Base-by-base conservation (phyloP, 2,888 invertebrate species). In the Amaurobius ferox region DNA sequence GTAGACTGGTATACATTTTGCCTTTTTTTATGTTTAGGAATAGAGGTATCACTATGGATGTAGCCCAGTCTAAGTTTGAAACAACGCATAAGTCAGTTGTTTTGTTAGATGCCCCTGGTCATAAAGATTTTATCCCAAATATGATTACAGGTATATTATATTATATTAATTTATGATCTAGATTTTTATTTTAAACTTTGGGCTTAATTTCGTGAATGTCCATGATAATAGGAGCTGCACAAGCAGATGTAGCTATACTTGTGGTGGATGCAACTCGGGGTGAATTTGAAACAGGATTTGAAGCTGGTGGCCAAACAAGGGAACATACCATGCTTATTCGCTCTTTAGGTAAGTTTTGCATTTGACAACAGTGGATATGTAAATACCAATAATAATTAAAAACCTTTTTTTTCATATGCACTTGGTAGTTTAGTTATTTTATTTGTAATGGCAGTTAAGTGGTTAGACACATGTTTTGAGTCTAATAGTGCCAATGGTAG, bases 251-350 rank as follows among this genome's bases (percentile, higher is more conserved):
- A 0, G 98, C 98, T 16, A 93, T 99, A 39, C 92, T 99, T 28
- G 99, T 99, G 0, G 96, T 99, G 0, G 99, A 99, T 93, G 97
- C 98, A 0, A 93, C 93, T 0, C 90, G 95, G 89, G 99, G 99
- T 29, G 99, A 99, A 92, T 99, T 99, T 92, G 99, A 99, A 92
- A 97, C 98, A 61, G 99, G 99, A 0, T 99, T 99, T 92, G 98
- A 99, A 90, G 94, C 95, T 89, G 99, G 99, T 13, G 99, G 99
- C 0, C 99, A 99, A 92, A 99, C 99, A 0, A 93, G 98, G 88
- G 99, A 99, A 91, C 99, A 99, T 93, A 97, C 99, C 1, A 92
- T 99, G 71, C 93, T 99, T n/a, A 95, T 98, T 1, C 94, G 98
- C 90, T 94, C 94, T 26, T 91, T 95, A 87, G 94, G 94, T 94